Base-by-base conservation (phyloP, 2,888 invertebrate genomes). In the Auanema sp. region DNA sequence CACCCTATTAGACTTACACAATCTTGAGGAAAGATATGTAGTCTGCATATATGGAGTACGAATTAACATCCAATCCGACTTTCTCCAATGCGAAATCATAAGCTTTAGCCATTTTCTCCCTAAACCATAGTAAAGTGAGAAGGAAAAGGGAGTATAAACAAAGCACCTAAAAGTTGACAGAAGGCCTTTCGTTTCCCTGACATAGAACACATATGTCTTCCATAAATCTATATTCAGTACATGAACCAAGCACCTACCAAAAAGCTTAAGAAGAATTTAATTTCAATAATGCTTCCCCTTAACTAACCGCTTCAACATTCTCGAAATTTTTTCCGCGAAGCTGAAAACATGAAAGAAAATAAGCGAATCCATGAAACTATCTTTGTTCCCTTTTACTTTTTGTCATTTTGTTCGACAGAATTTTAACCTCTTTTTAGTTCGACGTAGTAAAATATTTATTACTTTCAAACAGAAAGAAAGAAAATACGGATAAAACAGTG, bases 71-170 rank as follows among this genome's bases (percentile, higher is more conserved):
- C 90, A 98, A 90, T 0, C 98, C 98, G 74, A 99, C 96, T 86
- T 97, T 96, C 71, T 98, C 98, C 71, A 99, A 86, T 0, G 98
- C 97, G 86, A 98, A 98, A 86, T 99, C 97, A 85, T 97, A 99
- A 0, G 98, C 97, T 85, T 98, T 95, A 0, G 97, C 97, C 92
- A 99, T 92, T 87, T 96, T 97, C 85, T 98, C 98, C 84, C 97
- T 95, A 84, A 64, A 78, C 33, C 33, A 33, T 33, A 8, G 4
- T 8, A 18, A 23, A 69, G 12, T 57, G 60, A 57, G 49, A 50
- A 50, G 23, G 55, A 68, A 18, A 25, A 1, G n/a, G 5, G 8
- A 25, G 25, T 14, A 16, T 52, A 18, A 23, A 40, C 16, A 23
- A 42, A 12, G 40, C 51, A 77, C 93, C 93, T 93, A 87, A 93